phyloP scores from a whole-genome alignment of 2,797 vertebrate species.

The Enteromius viviparus region DNA sequence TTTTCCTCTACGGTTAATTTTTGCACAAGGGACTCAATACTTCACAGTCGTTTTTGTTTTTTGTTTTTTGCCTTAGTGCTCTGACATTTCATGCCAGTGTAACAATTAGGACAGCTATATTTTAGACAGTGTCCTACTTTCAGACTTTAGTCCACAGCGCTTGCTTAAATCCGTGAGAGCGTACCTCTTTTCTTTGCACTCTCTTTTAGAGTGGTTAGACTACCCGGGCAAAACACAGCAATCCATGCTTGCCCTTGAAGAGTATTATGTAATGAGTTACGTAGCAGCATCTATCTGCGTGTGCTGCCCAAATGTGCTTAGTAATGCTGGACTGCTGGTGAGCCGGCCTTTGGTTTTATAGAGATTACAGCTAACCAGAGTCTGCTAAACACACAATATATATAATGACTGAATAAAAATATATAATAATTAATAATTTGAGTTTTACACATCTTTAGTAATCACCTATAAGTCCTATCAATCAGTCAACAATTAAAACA shows the following conservation, averaged over 20 bases:
- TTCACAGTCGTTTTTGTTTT: slow-evolving; percentile 24
- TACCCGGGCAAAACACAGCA: slow-evolving; percentile 25
- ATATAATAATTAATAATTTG: neutral
- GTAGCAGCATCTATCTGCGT: slow-evolving; percentile 33
- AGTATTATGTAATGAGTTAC: slow-evolving; percentile 56
- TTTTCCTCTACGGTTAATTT: slow-evolving; percentile 29
- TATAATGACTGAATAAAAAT: neutral
- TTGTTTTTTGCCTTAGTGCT: slow-evolving; percentile 34
- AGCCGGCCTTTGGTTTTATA: slow-evolving; percentile 38
- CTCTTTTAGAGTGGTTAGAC: neutral
- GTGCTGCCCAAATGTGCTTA: slow-evolving; percentile 47
- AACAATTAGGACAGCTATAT: slow-evolving; percentile 60
- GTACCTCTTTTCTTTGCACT: neutral
- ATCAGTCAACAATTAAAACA: neutral
- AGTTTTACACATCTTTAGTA: neutral
- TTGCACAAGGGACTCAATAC: slow-evolving; percentile 6
- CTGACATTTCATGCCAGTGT: slow-evolving; percentile 35
- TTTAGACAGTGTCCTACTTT: slow-evolving; percentile 61
- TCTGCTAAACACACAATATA: neutral
- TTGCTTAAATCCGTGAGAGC: slow-evolving; percentile 25
- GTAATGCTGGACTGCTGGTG: slow-evolving; percentile 46
- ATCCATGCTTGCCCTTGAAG: slow-evolving; percentile 55
- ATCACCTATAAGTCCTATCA: neutral
- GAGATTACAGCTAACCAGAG: slow-evolving; percentile 33
- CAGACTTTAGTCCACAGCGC: slow-evolving; percentile 45